phyloP scores from a whole-genome alignment of 2,113 vertebrate species.

The Nipponia nippon region DNA sequence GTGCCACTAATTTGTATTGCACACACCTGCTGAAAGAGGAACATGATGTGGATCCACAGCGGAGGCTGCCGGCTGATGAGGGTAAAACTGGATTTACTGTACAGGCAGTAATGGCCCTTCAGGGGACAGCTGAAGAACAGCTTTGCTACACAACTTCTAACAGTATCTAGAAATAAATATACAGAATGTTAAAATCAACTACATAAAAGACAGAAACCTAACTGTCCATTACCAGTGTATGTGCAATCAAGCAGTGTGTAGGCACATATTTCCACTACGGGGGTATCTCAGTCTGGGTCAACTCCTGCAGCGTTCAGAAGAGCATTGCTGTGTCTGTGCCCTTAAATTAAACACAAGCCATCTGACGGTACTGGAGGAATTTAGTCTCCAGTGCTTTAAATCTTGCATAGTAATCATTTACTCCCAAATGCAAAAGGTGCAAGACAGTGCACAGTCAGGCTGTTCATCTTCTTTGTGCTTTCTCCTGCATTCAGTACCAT shows the following conservation, averaged over 20 bases:
- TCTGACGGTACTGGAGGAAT: background rate
- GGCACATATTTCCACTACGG: fast-evolving
- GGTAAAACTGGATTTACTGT: slow-evolving; percentile 88
- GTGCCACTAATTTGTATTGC: background rate
- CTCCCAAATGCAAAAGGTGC: background rate
- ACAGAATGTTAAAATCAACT: background rate
- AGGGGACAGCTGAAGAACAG: slow-evolving; percentile 90
- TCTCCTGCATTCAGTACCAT: background rate
- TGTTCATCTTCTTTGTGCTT: background rate
- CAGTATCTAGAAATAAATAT: slow-evolving; percentile 74
- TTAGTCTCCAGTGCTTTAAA: background rate
- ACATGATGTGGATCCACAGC: slow-evolving; percentile 94
- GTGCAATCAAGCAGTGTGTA: background rate
- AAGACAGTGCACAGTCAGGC: background rate
- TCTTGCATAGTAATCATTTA: fast-evolving
- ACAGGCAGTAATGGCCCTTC: slow-evolving; percentile 93
- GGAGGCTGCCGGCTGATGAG: slow-evolving; percentile 86
- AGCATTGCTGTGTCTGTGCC: background rate
- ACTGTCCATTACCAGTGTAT: background rate
- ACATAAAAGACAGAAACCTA: background rate
- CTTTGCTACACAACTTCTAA: slow-evolving; percentile 82
- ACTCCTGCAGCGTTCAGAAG: background rate
- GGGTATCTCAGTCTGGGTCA: background rate
- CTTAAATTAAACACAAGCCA: background rate
- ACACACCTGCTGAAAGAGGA: slow-evolving; percentile 90